These are phyloP conservation scores for Pardalotus punctatus DNA, from an alignment of 2,113 vertebrate species.

Conservation along the genomic window DNA sequence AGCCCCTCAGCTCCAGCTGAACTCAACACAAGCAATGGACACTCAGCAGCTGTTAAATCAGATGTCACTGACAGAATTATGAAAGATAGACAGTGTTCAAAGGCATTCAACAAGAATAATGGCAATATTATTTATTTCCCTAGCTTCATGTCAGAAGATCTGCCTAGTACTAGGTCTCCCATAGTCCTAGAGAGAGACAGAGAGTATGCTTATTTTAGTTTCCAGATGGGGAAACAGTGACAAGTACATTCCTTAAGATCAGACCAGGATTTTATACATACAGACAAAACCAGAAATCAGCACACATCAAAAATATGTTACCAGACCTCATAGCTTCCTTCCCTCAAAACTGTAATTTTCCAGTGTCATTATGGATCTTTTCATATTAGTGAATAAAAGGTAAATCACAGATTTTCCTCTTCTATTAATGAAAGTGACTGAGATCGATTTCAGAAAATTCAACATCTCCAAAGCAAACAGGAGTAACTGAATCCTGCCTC, in stretches of 20 bases:
- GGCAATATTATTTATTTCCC: slow-evolving; percentile 4
- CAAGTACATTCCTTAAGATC: neutral
- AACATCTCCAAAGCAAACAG: neutral
- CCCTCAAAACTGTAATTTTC: neutral
- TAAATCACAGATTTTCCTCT: neutral
- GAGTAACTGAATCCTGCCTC: neutral
- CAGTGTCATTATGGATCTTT: neutral
- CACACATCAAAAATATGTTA: neutral
- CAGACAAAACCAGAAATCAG: neutral
- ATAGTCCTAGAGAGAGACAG: neutral
- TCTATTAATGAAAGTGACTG: neutral
- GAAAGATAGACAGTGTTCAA: slow-evolving; percentile 8
- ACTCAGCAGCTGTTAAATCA: slow-evolving; percentile 13
- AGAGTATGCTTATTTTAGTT: neutral
- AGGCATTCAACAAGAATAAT: neutral
- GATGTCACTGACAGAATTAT: neutral
- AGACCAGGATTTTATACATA: neutral
- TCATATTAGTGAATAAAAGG: neutral
- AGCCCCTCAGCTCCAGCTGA: neutral
- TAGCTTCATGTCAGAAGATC: slow-evolving; percentile 13
- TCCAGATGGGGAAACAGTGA: neutral
- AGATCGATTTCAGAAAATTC: neutral
- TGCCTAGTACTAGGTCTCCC: neutral
- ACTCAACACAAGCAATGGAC: slow-evolving; percentile 3
- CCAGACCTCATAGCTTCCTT: neutral